Evolutionary conservation across 2,113 vertebrate genomes (phyloP), one percentile per base, ranked within the genome.

Genomic region (Saguinus midas): DNA sequence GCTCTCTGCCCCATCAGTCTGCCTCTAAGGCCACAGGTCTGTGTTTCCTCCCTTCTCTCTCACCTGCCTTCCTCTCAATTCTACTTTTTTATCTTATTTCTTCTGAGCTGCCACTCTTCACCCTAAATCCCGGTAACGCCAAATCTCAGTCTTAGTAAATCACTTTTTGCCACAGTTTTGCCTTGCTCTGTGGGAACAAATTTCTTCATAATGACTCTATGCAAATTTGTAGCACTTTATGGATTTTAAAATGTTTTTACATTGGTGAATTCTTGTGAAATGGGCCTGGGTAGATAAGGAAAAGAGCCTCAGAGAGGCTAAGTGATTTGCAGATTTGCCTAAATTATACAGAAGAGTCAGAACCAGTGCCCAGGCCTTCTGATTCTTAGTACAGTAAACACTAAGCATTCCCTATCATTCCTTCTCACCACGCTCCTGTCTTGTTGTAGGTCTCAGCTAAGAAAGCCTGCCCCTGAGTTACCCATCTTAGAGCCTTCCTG

Each of bases 201-300:
- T 79, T 72, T 73, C 45, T 91, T 87, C 17, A 27, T 23, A 80
- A 75, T 52, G 52, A 76, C 55, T 90, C 20, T 61, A 8, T 90
- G 87, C 73, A 93, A 68, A 94, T 89, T 9, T 88, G 29, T 79
- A 66, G 43, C 72, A 37, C 58, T 82, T 85, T 4, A 61, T 95
- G 61, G 27, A 48, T 88, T 94, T 90, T 87, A 89, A 13, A 76
- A 48, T 91, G 32, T 79, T 85, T 95, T 96, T 29, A 73, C n/a
- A 21, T 50, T n/a, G 20, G 4, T 78, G 73, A 81, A 18, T 81
- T 96, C 64, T 91, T 78, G 9, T 85, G 82, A 78, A 43, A 70
- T 43, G 37, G 25, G 21, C 27, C 66, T 85, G 32, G 43, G 35
- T 64, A 23, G 79, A 12, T 35, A 52, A 87, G 58, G 37, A 81